Base-by-base conservation (phyloP, 2,888 invertebrate genomes). In the Toxonevra muliebris region DNA sequence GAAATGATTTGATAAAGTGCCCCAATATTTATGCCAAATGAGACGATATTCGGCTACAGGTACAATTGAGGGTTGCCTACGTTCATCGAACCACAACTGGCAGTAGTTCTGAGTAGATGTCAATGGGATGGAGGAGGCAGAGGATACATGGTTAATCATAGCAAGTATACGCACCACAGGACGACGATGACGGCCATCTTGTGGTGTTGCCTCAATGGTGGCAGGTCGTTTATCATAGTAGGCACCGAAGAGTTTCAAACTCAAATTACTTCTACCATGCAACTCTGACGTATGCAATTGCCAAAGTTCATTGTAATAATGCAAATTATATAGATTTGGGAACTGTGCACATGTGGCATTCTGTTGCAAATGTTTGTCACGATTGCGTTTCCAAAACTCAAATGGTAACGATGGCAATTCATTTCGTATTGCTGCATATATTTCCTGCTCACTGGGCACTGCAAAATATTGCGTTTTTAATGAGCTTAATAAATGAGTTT, bases 251-350 rank as follows among this genome's bases (percentile, higher is more conserved):
- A 96, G 85, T 80, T 94, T 93, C 80, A 95, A 95, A 1, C 93
- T 93, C 12, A 94, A 93, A 77, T 94, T 92, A 30, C 30, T 30
- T 13, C 88, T 87, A 11, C 92, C 90, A 71, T 88, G 88, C 76
- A 94, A 82, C 30, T 30, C 30, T 30, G 30, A 30, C 30, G 30
- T 30, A 30, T 30, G 30, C 59, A 91, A 92, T 86, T 96, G 96
- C 96, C 96, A 96, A 85, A 95, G 96, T 63, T 94, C 89, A 84
- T 96, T 96, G 86, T 94, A 95, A 86, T 94, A 96, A 82, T 95
- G 93, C 66, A 96, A 87, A 77, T 94, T 94, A 85, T 91, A 93
- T 72, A 95, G 89, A 66, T 90, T 91, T 0, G 96, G 95, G 82
- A 93, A 94, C 73, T 89, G 89, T 40, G 93, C 92, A 85, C 94